Percentiles rank a stretch among this genome's conserved stretches.
These are phyloP conservation scores for Coregonus suidteri DNA, from an alignment of 2,797 vertebrate species.

Conservation along the genomic window DNA sequence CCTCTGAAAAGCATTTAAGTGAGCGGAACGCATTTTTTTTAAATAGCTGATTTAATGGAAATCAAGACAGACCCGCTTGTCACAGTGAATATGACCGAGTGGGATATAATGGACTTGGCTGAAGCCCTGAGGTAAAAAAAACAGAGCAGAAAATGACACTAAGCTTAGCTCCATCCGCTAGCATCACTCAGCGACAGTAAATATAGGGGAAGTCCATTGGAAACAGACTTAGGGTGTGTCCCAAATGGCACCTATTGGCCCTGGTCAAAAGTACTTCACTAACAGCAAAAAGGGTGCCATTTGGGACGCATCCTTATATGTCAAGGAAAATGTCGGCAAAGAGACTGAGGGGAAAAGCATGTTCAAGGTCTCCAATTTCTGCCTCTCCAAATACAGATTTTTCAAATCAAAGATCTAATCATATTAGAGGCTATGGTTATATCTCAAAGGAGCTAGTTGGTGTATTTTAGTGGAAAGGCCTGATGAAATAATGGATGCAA, in stretches of 20 bases:
- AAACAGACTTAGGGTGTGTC: background rate
- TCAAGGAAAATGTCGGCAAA: slow-evolving; percentile 5
- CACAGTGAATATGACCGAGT: slow-evolving; percentile 3
- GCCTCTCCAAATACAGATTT: background rate
- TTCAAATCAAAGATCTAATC: background rate
- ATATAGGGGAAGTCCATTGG: background rate
- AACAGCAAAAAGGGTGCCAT: background rate
- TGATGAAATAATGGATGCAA: background rate
- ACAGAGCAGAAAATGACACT: background rate
- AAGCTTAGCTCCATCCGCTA: background rate
- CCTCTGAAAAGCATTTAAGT: slow-evolving; percentile 6
- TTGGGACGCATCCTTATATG: background rate
- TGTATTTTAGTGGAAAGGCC: background rate
- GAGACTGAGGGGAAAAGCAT: slow-evolving; percentile 1
- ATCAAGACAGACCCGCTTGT: slow-evolving; percentile 11
- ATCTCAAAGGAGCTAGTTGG: background rate
- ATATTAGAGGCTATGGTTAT: background rate
- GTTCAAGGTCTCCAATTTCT: background rate
- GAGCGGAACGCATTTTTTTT: background rate
- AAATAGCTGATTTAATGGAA: slow-evolving; percentile 16
- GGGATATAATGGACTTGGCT: slow-evolving; percentile 13
- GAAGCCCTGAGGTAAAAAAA: slow-evolving; percentile 14
- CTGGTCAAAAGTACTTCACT: too few relatives aligned
- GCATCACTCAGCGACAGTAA: background rate
- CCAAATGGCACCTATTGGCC: background rate